Percentiles rank a stretch among this genome's conserved stretches.
phyloP scores from a whole-genome alignment of 2,888 invertebrate genomes.

The Epicampocera succincta region DNA sequence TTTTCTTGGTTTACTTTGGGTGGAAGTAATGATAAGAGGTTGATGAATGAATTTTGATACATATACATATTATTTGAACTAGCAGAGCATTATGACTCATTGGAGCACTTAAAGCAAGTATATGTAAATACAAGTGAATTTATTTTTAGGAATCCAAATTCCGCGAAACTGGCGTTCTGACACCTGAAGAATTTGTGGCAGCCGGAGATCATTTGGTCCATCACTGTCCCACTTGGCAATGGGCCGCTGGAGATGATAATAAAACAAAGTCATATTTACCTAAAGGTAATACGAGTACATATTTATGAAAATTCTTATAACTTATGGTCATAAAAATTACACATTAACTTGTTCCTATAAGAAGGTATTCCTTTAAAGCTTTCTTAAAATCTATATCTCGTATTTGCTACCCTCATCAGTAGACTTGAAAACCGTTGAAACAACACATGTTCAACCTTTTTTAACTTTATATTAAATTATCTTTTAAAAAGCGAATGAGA shows the following conservation, averaged over 20 bases:
- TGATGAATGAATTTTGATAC: conserved; percentile 8
- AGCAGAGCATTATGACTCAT: conserved; percentile 45
- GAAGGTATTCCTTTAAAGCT: too few relatives aligned
- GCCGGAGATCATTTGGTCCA: conserved; percentile 99
- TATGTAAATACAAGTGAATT: not conserved
- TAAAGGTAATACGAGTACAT: conserved; percentile 78
- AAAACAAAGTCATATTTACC: conserved; percentile 95
- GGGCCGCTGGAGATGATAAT: conserved; percentile 95
- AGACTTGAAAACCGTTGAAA: too few relatives aligned
- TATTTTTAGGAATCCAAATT: conserved; percentile 94
- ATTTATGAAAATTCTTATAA: conserved; percentile 47
- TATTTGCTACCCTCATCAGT: too few relatives aligned
- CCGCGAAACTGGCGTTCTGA: conserved; percentile 97
- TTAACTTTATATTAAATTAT: too few relatives aligned
- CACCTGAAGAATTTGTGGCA: conserved; percentile 99
- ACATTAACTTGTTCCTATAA: too few relatives aligned
- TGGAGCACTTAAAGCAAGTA: not conserved
- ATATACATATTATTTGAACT: conserved; percentile 13
- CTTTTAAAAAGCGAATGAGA: too few relatives aligned
- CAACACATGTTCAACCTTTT: too few relatives aligned
- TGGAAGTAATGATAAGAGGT: conserved; percentile 1
- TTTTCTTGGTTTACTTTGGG: too few relatives aligned
- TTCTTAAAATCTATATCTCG: too few relatives aligned
- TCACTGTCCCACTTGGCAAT: conserved; percentile 99
- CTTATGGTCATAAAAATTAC: too few relatives aligned